A percentile compares a stretch with the other conserved stretches of the same genome.
phyloP scores from a whole-genome alignment of 2,888 invertebrate genomes.

The Napeogenes inachia region DNA sequence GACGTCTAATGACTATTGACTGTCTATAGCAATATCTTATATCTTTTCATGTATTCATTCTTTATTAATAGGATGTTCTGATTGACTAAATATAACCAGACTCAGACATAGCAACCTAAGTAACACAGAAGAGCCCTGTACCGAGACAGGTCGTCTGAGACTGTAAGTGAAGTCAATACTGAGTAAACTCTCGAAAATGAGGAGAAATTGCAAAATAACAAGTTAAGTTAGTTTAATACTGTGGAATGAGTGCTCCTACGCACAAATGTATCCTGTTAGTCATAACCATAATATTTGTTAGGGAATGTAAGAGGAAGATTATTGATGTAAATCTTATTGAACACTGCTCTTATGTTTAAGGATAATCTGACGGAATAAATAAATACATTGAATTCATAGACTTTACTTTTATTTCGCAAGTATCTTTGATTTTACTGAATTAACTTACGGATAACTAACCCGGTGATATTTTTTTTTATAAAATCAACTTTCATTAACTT shows the following conservation, averaged over 20 bases:
- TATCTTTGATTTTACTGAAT: not conserved
- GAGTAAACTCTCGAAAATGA: constrained; percentile 19
- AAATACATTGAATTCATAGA: constrained; percentile 4
- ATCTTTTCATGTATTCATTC: no score
- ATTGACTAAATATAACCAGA: not conserved
- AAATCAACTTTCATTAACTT: constrained; percentile 12
- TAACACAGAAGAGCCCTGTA: not conserved
- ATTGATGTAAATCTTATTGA: constrained; percentile 19
- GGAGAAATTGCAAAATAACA: constrained; percentile 30
- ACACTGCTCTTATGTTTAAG: not conserved
- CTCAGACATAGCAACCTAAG: not conserved
- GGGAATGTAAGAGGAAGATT: constrained; percentile 16
- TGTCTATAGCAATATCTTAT: no score
- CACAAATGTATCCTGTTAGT: constrained; percentile 32
- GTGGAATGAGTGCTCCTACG: constrained; percentile 28
- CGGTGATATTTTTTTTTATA: not conserved
- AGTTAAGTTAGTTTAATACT: constrained; percentile 22
- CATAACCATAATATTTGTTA: constrained; percentile 26
- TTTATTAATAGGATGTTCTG: no score
- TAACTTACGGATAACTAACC: not conserved
- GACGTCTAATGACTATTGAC: no score
- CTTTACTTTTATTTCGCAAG: not conserved
- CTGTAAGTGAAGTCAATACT: constrained; percentile 13
- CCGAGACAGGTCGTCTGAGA: not conserved
- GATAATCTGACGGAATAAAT: constrained; percentile 2